Base-by-base conservation (phyloP, 2,797 vertebrate genomes). In the Myripristis murdjan region DNA sequence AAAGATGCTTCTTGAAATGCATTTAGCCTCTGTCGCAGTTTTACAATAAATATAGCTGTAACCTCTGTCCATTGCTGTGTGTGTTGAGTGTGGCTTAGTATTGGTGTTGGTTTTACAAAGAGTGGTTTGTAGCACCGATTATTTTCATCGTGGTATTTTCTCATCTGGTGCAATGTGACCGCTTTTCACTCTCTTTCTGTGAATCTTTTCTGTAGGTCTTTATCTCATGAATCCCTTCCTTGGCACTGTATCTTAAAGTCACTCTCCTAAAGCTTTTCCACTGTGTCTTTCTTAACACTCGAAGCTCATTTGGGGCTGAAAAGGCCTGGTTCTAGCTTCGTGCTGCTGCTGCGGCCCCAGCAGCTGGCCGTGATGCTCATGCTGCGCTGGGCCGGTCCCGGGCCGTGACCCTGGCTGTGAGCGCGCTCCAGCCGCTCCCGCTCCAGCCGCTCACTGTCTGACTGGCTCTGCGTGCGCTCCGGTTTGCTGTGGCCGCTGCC, bases 291-390 rank as follows among this genome's bases (percentile, higher is more conserved):
- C 72, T 48, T 4, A 68, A 57, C 4, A 12, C 35, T 39, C 49
- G 1, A 0, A 16, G 60, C 66, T 90, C 86, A 91, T 70, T 98
- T 98, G 80, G 95, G 95, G 88, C 95, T 95, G 44, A 96, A 16
- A 41, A 94, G 57, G 49, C 95, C 95, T 0, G 96, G 90, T 10
- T 99, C 97, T 11, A 95, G 92, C 66, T 95, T 96, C 72, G 91
- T 89, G n/a, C 93, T 90, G 2, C 94, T 46, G 81, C 95, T 95
- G 18, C 97, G 96, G 64, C 97, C 97, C 97, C 97, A 98, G 93
- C 97, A 98, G 70, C 95, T 94, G 0, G 97, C 96, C 0, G 97
- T 97, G 60, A 98, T 89, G 89, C 97, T 99, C 96, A 97, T 95
- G 93, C 97, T 98, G 77, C 97, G 95, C 77, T 97, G 96, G 69